These are phyloP conservation scores for Oxycera nigricornis DNA, from an alignment of 2,888 invertebrate species.

Conservation along the genomic window DNA sequence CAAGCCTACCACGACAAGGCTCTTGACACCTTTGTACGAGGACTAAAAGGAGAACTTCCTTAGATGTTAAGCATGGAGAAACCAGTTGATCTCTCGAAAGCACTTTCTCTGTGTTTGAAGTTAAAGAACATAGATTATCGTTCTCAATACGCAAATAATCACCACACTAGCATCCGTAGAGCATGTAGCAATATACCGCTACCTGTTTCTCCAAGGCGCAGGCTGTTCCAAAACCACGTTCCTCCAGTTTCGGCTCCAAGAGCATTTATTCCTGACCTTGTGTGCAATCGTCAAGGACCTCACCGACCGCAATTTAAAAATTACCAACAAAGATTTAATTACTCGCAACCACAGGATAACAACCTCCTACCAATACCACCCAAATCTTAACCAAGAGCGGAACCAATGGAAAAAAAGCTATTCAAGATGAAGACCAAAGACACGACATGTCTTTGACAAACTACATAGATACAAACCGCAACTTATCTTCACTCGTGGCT, in stretches of 20 bases:
- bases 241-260: background rate
- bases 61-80: background rate
- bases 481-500: background rate
- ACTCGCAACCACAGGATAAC: background rate
- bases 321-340: background rate
- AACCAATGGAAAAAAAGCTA: background rate
- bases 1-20: slow-evolving; percentile 47
- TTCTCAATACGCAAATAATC: background rate
- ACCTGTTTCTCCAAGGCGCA: background rate
- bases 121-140: background rate
- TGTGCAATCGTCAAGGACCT: background rate
- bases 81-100: background rate
- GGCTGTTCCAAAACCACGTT: background rate
- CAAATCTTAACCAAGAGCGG: background rate
- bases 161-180: background rate
- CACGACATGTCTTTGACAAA: background rate
- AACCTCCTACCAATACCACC: background rate
- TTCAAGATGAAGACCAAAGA: background rate
- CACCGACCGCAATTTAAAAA: background rate
- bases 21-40: slow-evolving; percentile 48
- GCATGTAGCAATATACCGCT: background rate
- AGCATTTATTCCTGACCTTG: background rate
- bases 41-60: slow-evolving; percentile 32
- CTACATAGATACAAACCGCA: too few relatives aligned
- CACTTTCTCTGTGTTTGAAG: background rate